phyloP scores from a whole-genome alignment of 2,797 vertebrate species.

The Margarornis squamiger region DNA sequence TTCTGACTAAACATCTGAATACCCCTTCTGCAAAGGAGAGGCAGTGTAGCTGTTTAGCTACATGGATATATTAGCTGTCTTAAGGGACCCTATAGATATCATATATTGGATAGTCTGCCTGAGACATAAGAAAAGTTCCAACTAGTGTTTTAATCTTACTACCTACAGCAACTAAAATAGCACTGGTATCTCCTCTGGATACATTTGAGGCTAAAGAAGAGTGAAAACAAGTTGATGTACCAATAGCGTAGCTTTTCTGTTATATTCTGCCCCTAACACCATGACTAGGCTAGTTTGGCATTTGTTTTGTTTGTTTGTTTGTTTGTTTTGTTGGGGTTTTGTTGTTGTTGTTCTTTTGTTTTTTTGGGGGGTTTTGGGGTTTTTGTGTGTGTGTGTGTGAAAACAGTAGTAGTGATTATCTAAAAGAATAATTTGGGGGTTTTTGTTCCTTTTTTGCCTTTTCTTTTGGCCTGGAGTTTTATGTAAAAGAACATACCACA shows the following conservation, averaged over 20 bases:
- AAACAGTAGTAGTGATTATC: neutral
- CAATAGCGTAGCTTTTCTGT: rapidly evolving
- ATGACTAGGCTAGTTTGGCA: rapidly evolving
- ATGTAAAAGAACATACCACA: neutral
- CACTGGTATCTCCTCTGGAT: neutral
- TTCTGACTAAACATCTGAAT: constrained; percentile 25
- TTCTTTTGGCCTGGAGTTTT: neutral
- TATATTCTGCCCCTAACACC: neutral
- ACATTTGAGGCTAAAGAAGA: neutral
- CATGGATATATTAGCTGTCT: neutral
- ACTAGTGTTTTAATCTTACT: neutral
- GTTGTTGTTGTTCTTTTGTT: neutral
- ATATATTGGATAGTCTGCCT: neutral
- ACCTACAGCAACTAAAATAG: neutral
- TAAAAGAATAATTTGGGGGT: neutral
- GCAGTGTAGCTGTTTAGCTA: neutral
- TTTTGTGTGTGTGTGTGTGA: neutral
- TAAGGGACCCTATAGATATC: neutral
- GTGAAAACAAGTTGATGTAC: neutral
- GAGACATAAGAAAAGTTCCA: neutral
- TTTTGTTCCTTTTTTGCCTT: rapidly evolving
- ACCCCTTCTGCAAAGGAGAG: neutral
- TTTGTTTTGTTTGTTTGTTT: neutral
- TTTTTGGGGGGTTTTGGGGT: too few species aligned
- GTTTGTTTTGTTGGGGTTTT: neutral